A percentile compares a stretch with the other conserved stretches of the same genome.
Conservation (phyloP, 2,797 vertebrate genomes). For the Aselliscus stoliczkanus region DNA sequence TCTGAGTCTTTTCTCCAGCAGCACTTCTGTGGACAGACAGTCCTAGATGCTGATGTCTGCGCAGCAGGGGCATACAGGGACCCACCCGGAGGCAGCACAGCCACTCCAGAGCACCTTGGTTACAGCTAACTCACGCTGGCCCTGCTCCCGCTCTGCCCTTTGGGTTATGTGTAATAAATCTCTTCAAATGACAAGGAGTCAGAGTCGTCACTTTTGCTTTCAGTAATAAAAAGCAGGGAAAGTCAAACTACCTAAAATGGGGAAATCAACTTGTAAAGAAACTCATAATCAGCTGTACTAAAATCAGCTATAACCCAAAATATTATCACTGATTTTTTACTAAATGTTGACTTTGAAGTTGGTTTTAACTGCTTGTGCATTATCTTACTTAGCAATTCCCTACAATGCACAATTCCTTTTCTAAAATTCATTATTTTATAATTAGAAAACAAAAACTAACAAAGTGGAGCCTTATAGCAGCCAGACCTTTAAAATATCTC, state of each 20-base stretch:
- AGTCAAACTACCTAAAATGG: neutral
- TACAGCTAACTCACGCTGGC: neutral
- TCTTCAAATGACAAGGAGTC: constrained; percentile 40
- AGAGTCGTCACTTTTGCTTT: constrained; percentile 35
- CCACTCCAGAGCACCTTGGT: neutral
- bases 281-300: neutral
- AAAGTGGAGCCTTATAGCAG: neutral
- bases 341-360: neutral
- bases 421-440: neutral
- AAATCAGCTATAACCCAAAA: neutral
- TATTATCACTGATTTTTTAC: neutral
- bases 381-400: neutral
- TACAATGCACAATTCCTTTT: neutral
- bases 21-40: neutral
- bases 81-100: neutral
- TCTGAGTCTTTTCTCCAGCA: neutral
- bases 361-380: neutral
- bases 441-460: neutral
- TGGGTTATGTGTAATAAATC: constrained; percentile 48
- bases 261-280: neutral
- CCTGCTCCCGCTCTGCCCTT: constrained; percentile 26
- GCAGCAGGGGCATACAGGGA: neutral
- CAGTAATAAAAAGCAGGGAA: neutral
- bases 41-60: neutral
- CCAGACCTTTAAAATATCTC: neutral